A percentile compares a stretch with the other conserved stretches of the same genome.
Conservation (phyloP, 2,888 invertebrate species). For the Melanchra persicariae region DNA sequence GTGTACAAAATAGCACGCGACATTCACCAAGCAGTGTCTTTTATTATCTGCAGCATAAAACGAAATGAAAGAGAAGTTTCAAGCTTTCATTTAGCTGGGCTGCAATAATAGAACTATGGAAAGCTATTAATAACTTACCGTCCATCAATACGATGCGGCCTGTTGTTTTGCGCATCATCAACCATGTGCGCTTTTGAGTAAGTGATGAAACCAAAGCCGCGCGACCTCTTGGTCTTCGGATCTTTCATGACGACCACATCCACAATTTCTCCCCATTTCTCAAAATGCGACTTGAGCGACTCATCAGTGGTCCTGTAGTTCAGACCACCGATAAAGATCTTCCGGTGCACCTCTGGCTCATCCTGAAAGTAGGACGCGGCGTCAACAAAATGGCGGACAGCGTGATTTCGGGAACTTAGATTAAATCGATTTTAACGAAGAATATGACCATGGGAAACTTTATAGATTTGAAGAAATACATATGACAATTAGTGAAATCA, state of each 20-base stretch:
- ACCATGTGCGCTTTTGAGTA: conserved; percentile 98
- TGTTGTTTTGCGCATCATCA: conserved; percentile 97
- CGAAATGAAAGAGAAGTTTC: conserved; percentile 81
- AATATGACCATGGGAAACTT: background rate
- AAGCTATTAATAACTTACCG: conserved; percentile 86
- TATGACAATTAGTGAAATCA: background rate
- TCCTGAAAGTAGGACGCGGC: conserved; percentile 87
- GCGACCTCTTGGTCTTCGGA: conserved; percentile 97
- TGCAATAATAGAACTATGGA: conserved; percentile 71
- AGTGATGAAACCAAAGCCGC: conserved; percentile 99
- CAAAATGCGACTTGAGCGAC: conserved; percentile 97
- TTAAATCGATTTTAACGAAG: conserved; percentile 2
- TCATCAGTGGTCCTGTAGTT: conserved; percentile 99
- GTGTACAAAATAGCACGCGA: conserved; percentile 74
- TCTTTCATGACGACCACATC: conserved; percentile 99
- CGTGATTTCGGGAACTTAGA: conserved; percentile 41
- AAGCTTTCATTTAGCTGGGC: conserved; percentile 86
- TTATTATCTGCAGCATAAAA: conserved; percentile 85
- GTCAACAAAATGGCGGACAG: conserved; percentile 88
- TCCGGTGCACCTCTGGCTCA: conserved; percentile 96
- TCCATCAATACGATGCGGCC: conserved; percentile 98
- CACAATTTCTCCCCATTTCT: conserved; percentile 99
- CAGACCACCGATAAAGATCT: conserved; percentile 98
- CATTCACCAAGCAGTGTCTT: conserved; percentile 87
- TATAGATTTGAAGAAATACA: background rate